Percentiles rank a stretch among this genome's conserved stretches.
Conservation (phyloP, 2,888 invertebrate genomes). For the Spodoptera exigua region DNA sequence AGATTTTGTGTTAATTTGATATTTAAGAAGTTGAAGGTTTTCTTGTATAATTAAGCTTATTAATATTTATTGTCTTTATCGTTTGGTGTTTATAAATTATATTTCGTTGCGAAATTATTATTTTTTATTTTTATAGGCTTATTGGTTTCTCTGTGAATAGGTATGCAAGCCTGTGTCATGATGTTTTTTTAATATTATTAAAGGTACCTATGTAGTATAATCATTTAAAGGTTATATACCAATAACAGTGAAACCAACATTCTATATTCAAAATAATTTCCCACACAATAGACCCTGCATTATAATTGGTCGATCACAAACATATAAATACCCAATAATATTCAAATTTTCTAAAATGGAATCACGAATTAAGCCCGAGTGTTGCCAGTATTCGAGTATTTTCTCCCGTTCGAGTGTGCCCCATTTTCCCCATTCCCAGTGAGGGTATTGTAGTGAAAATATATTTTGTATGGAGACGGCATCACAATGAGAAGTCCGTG, state of each 20-base stretch:
- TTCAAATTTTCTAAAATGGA: slow-evolving; percentile 72
- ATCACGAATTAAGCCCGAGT: slow-evolving; percentile 71
- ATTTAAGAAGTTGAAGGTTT: slow-evolving; percentile 46
- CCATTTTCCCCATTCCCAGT: slow-evolving; percentile 77
- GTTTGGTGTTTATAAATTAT: too few relatives aligned
- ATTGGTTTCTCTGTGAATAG: too few relatives aligned
- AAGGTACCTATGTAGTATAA: not conserved
- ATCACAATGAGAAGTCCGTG: slow-evolving; percentile 81
- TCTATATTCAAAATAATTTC: slow-evolving; percentile 18
- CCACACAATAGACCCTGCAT: slow-evolving; percentile 22
- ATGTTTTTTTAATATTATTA: not conserved
- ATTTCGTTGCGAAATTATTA: not conserved
- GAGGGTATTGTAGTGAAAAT: slow-evolving; percentile 78
- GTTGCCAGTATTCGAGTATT: slow-evolving; percentile 74
- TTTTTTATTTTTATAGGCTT: not conserved
- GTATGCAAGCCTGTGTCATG: too few relatives aligned
- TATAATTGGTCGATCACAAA: slow-evolving; percentile 47
- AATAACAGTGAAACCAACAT: slow-evolving; percentile 10
- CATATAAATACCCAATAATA: slow-evolving; percentile 59
- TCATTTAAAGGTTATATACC: not conserved
- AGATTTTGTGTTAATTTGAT: slow-evolving; percentile 57
- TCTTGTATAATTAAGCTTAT: slow-evolving; percentile 19
- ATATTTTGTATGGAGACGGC: slow-evolving; percentile 82
- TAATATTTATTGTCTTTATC: slow-evolving; percentile 11
- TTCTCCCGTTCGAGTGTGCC: slow-evolving; percentile 76